Evolutionary conservation across 2,888 invertebrate species (phyloP).

Genomic region (Catocala fraxini): DNA sequence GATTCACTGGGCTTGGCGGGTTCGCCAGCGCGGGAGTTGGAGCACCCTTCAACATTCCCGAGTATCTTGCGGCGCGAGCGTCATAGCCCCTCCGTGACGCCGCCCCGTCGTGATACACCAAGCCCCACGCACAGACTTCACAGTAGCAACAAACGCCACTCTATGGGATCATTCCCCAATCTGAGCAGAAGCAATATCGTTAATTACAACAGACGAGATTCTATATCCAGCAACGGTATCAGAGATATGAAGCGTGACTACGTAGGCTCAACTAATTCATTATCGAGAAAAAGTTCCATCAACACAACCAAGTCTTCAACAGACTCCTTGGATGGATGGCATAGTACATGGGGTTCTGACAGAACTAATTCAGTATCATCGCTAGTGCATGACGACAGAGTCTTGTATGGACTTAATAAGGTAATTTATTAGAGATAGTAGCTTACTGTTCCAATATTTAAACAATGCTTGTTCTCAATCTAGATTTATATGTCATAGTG

Average conservation of each 20-base stretch:
- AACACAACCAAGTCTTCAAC: slow-evolving; percentile 88
- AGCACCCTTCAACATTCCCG: slow-evolving; percentile 92
- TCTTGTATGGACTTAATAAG: slow-evolving; percentile 74
- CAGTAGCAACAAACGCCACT: slow-evolving; percentile 74
- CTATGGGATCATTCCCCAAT: slow-evolving; percentile 81
- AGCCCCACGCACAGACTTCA: slow-evolving; percentile 77
- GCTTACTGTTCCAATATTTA: slow-evolving; percentile 32
- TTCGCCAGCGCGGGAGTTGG: slow-evolving; percentile 87
- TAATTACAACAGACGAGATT: slow-evolving; percentile 81
- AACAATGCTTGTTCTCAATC: slow-evolving; percentile 34
- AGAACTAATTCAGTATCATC: slow-evolving; percentile 89
- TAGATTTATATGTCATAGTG: slow-evolving; percentile 13
- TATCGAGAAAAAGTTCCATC: slow-evolving; percentile 84
- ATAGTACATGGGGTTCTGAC: slow-evolving; percentile 91
- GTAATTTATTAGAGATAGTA: slow-evolving; percentile 66
- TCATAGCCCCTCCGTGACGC: slow-evolving; percentile 81
- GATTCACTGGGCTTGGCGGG: slow-evolving; percentile 88
- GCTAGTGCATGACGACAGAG: slow-evolving; percentile 87
- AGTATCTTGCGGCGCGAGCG: slow-evolving; percentile 89
- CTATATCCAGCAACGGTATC: slow-evolving; percentile 70
- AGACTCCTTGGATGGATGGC: slow-evolving; percentile 91
- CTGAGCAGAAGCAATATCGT: slow-evolving; percentile 74
- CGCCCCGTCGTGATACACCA: slow-evolving; percentile 82
- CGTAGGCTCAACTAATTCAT: slow-evolving; percentile 78
- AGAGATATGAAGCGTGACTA: slow-evolving; percentile 86